Base-by-base conservation (phyloP, 1,140 invertebrate species). In the Bathynomus jamesi region DNA sequence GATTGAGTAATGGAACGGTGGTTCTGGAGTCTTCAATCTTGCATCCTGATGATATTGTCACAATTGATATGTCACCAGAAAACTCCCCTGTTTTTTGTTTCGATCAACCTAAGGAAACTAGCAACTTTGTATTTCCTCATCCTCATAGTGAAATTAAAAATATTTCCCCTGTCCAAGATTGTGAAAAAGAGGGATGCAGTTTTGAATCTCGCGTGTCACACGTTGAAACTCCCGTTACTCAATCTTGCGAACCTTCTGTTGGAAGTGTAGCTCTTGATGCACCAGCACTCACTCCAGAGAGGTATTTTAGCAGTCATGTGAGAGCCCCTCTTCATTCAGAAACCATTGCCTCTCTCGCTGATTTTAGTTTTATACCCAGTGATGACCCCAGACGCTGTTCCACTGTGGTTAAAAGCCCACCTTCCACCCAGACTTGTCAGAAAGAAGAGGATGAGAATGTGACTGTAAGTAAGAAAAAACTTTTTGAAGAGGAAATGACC, bases 291-390 rank as follows among this genome's bases (percentile, higher is more conserved):
- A 27, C 10, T 40, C 2, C n/a, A 21, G 21, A 25, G 61, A 25
- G 3, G 27, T 69, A 28, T 61, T 29, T n/a, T 46, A 74, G 17
- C 62, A 70, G 10, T 32, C 46, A 27, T 74, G 70, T 63, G 66
- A 70, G 10, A 53, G 68, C 62, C 62, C n/a, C n/a, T n/a, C n/a
- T n/a, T n/a, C n/a, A n/a, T n/a, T n/a, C n/a, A n/a, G n/a, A n/a
- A n/a, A n/a, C n/a, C n/a, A n/a, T n/a, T n/a, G n/a, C 72, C 8
- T 70, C 72, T 61, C 11, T 67, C 4, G 70, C 69, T 40, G 70
- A 71, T n/a, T 76, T 76, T 61, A 70, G 67, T 46, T 76, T 76
- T 40, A 61, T 61, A 61, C 74, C 74, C 13, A 30, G 67, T 17
- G 30, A 61, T 61, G 70, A 76, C 62, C 70, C 67, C 7, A 27